phyloP scores from a whole-genome alignment of 2,797 vertebrate genomes.

The Pseudomugil tenellus region DNA sequence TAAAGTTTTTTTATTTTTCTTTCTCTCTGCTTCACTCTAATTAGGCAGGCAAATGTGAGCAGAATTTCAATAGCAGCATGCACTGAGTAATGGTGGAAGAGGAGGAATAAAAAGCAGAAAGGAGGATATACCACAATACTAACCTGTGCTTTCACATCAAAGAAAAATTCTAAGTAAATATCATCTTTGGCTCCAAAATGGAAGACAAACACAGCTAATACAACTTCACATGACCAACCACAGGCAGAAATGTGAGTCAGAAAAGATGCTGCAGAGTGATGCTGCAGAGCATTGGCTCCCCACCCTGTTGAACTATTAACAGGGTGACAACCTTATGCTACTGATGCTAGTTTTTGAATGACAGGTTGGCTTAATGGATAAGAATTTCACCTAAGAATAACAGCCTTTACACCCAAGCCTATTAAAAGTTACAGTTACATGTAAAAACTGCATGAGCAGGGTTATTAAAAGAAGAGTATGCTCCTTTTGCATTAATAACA shows the following conservation, averaged over 20 bases:
- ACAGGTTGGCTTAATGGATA: slow-evolving; percentile 14
- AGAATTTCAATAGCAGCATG: slow-evolving; percentile 74
- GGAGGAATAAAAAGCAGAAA: slow-evolving; percentile 33
- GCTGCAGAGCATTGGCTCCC: slow-evolving; percentile 29
- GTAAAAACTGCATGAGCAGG: background rate
- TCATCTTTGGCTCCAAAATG: slow-evolving; percentile 17
- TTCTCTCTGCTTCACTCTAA: slow-evolving; percentile 74
- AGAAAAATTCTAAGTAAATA: slow-evolving; percentile 39
- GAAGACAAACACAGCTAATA: slow-evolving; percentile 18
- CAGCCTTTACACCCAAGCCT: background rate
- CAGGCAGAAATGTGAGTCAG: slow-evolving; percentile 38
- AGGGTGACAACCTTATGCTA: slow-evolving; percentile 19
- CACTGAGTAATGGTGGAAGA: slow-evolving; percentile 59
- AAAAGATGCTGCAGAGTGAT: slow-evolving; percentile 42
- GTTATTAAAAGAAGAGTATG: background rate
- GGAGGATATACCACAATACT: slow-evolving; percentile 21
- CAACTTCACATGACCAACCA: slow-evolving; percentile 27
- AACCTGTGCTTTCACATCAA: slow-evolving; percentile 27
- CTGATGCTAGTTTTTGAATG: slow-evolving; percentile 19
- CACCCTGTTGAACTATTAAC: slow-evolving; percentile 32
- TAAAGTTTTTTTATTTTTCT: slow-evolving; percentile 67
- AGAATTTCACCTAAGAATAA: background rate
- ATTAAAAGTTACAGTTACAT: background rate
- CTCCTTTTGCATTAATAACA: background rate
- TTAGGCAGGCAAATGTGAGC: slow-evolving; percentile 79